Evolutionary conservation across 2,888 invertebrate genomes (phyloP).

Genomic region (Dendrolimus houi): DNA sequence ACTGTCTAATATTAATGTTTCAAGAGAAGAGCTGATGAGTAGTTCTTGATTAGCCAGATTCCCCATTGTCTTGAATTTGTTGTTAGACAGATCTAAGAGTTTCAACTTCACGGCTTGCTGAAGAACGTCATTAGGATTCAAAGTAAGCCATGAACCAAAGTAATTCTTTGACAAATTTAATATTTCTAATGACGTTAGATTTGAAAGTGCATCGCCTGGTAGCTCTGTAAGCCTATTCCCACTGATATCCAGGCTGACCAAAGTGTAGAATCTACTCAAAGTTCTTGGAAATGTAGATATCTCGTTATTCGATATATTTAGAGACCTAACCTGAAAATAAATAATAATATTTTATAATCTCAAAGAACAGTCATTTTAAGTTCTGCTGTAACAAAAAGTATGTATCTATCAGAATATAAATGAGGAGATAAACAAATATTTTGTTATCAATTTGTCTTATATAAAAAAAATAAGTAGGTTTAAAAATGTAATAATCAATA

Average conservation of each 20-base stretch:
- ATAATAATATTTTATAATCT: slow-evolving; percentile 4
- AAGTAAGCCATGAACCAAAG: slow-evolving; percentile 74
- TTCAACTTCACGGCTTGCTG: slow-evolving; percentile 65
- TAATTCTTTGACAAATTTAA: slow-evolving; percentile 80
- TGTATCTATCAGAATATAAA: too few species aligned
- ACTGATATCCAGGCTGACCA: slow-evolving; percentile 48
- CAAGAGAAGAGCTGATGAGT: slow-evolving; percentile 76
- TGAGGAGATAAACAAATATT: too few species aligned
- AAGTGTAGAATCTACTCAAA: slow-evolving; percentile 37
- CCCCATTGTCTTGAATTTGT: slow-evolving; percentile 74
- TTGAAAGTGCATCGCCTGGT: slow-evolving; percentile 58
- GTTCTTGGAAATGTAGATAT: slow-evolving; percentile 72
- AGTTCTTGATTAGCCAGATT: slow-evolving; percentile 64
- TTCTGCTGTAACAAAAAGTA: too few species aligned
- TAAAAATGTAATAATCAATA: neutral
- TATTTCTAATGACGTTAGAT: slow-evolving; percentile 72
- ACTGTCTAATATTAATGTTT: slow-evolving; percentile 75
- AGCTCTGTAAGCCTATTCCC: slow-evolving; percentile 72
- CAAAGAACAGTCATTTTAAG: neutral
- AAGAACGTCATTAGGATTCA: slow-evolving; percentile 73
- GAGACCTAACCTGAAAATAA: slow-evolving; percentile 74
- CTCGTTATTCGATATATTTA: slow-evolving; percentile 81
- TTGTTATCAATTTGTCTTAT: too few species aligned
- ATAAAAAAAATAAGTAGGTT: too few species aligned
- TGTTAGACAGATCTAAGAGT: slow-evolving; percentile 79